phyloP scores from a whole-genome alignment of 1,140 invertebrate genomes.

The Galleria mellonella region DNA sequence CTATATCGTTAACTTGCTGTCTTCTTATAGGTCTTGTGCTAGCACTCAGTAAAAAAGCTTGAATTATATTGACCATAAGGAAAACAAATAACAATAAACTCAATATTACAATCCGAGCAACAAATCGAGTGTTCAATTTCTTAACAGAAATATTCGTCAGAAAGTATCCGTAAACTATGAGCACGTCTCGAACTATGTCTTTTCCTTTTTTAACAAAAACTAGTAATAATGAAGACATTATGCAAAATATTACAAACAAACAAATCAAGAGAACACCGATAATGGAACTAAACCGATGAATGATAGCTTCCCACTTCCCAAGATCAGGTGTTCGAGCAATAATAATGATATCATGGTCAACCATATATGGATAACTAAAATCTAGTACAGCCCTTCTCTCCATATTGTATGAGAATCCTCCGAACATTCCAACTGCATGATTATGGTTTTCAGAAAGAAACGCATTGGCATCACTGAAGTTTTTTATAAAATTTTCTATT shows the following conservation, averaged over 20 bases:
- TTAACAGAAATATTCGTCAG: slow-evolving; percentile 9
- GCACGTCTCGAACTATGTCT: slow-evolving; percentile 8
- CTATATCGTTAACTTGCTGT: slow-evolving; percentile 6
- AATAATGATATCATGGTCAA: slow-evolving; percentile 9
- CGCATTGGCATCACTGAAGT: neutral
- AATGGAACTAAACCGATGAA: neutral
- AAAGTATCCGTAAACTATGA: slow-evolving; percentile 22
- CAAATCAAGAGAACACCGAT: neutral
- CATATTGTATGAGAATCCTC: slow-evolving; percentile 7
- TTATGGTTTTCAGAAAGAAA: neutral
- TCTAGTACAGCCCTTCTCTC: slow-evolving; percentile 3
- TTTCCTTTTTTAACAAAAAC: slow-evolving; percentile 5
- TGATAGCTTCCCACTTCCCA: slow-evolving; percentile 11
- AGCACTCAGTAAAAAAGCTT: slow-evolving; percentile 12
- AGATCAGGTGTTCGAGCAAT: slow-evolving; percentile 4
- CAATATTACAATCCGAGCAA: slow-evolving; percentile 7
- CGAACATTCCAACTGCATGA: slow-evolving; percentile 5
- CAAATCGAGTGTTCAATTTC: neutral
- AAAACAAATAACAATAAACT: slow-evolving; percentile 13
- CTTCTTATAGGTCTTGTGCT: slow-evolving; percentile 7
- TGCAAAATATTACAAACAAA: slow-evolving; percentile 1
- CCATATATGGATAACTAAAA: slow-evolving; percentile 10
- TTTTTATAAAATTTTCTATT: neutral
- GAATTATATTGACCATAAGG: slow-evolving; percentile 10
- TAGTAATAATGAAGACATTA: neutral